Evolutionary conservation across 2,113 vertebrate species (phyloP).

Genomic region (Scopus umbretta): DNA sequence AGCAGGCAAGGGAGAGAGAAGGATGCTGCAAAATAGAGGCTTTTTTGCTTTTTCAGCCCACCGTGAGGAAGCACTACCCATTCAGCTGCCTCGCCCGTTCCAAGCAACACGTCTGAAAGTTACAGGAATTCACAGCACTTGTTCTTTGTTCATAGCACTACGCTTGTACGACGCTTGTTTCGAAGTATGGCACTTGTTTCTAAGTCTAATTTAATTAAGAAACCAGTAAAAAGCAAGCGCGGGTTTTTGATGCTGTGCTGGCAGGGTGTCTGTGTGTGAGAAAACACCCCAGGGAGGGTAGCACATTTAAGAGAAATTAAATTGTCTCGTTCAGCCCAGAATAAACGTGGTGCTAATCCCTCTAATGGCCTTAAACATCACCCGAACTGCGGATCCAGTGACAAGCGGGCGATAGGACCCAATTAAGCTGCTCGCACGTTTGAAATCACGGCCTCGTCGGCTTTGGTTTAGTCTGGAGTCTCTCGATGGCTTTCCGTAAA

Average conservation of each 20-base stretch:
- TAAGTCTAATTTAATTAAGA: not conserved
- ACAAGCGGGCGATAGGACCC: not conserved
- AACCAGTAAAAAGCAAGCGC: not conserved
- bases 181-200: not conserved
- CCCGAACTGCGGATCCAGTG: not conserved
- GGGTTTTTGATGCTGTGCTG: not conserved
- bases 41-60: not conserved
- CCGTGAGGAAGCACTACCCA: not conserved
- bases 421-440: not conserved
- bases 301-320: not conserved
- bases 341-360: not conserved
- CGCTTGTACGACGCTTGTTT: not conserved
- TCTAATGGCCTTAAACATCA: not conserved
- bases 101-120: not conserved
- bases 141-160: not conserved
- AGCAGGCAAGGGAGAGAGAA: not conserved
- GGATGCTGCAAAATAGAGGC: not conserved
- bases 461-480: not conserved
- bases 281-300: not conserved
- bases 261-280: not conserved
- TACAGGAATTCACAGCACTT: not conserved
- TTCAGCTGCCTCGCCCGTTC: not conserved
- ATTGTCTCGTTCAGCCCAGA: not conserved
- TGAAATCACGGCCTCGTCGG: not conserved
- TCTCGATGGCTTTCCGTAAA: not conserved